A percentile compares a stretch with the other conserved stretches of the same genome.
phyloP scores from a whole-genome alignment of 2,113 vertebrate species.

The Microcebus murinus region DNA sequence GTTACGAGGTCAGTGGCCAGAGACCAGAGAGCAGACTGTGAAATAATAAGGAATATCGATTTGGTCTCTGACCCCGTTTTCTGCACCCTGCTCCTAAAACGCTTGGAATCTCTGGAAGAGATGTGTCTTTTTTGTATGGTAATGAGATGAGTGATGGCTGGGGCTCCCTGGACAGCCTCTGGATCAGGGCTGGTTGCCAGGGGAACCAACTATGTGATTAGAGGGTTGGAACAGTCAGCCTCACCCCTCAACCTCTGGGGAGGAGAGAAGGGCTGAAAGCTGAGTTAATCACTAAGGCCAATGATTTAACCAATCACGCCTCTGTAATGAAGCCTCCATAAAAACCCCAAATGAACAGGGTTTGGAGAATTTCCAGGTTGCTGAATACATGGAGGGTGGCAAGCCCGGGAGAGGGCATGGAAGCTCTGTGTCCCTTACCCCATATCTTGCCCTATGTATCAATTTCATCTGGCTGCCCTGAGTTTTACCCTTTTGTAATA shows the following conservation, averaged over 20 bases:
- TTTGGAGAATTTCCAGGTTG: background rate
- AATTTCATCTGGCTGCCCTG: background rate
- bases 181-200: background rate
- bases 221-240: background rate
- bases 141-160: background rate
- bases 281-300: background rate
- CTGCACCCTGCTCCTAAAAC: background rate
- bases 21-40: background rate
- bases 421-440: background rate
- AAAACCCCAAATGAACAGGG: background rate
- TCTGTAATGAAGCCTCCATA: background rate
- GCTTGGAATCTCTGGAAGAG: background rate
- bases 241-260: background rate
- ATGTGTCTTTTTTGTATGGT: background rate
- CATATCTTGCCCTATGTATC: background rate
- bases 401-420: rapidly evolving
- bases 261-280: background rate
- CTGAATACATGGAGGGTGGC: background rate
- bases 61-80: background rate
- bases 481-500: background rate
- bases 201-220: background rate
- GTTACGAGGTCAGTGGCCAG: background rate
- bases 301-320: background rate
- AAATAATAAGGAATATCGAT: background rate
- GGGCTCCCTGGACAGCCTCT: no score